phyloP scores from a whole-genome alignment of 2,888 invertebrate genomes.

The Hydriomena furcata region DNA sequence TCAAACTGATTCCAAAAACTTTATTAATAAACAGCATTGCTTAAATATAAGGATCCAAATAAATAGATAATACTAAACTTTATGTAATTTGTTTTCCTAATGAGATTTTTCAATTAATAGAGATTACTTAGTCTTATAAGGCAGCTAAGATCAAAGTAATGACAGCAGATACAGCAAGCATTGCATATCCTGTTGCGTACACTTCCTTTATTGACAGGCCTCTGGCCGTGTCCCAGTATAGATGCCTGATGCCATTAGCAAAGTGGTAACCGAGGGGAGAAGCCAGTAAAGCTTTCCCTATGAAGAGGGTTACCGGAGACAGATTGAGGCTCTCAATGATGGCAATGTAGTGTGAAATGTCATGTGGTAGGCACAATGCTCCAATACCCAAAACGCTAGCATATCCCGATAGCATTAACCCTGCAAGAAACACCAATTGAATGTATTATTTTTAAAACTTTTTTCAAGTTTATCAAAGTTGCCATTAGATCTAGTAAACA shows the following conservation, averaged over 20 bases:
- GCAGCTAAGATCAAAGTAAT: slow-evolving; percentile 60
- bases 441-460: too few relatives aligned
- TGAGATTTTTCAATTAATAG: slow-evolving; percentile 48
- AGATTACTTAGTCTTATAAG: neutral
- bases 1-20: slow-evolving; percentile 19
- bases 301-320: slow-evolving; percentile 74
- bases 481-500: too few relatives aligned
- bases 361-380: slow-evolving; percentile 84
- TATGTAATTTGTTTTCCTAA: neutral
- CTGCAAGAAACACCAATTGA: slow-evolving; percentile 57
- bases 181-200: slow-evolving; percentile 84
- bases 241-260: slow-evolving; percentile 94
- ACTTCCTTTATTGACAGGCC: slow-evolving; percentile 90
- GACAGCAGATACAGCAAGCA: slow-evolving; percentile 57
- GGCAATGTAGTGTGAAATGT: slow-evolving; percentile 84
- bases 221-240: slow-evolving; percentile 92
- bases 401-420: slow-evolving; percentile 82
- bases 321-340: slow-evolving; percentile 84
- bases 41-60: neutral
- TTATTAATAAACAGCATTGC: neutral
- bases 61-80: neutral
- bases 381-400: slow-evolving; percentile 83
- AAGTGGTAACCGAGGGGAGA: slow-evolving; percentile 93
- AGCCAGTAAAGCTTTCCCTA: slow-evolving; percentile 88
- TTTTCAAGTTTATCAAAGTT: too few relatives aligned